Evolutionary conservation across 2,888 invertebrate species (phyloP), one percentile per base, ranked within the genome.

Genomic region (Lasius fuliginosus): DNA sequence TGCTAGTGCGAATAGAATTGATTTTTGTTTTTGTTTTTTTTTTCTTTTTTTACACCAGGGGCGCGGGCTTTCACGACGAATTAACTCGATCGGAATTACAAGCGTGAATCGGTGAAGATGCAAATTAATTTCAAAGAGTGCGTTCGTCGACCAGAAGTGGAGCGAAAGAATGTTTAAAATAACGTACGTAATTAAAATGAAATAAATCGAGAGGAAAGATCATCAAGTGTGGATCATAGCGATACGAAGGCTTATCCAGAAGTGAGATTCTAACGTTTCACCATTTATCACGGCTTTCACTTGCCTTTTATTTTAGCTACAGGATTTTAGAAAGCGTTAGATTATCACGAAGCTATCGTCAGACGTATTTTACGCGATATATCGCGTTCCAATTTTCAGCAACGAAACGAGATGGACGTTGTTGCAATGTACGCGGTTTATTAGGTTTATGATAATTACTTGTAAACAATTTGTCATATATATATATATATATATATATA

Each of bases 1-100:
- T 93, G 91, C 93, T 93, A 89, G 77, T 89, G 83, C 83, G 83
- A 90, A 90, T 88, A 90, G 85, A 90, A 90, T 77, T 73, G 69
- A 81, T 83, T 81, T 83, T 84, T 86, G 69, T 90, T 83, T 87
- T 77, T 73, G 68, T 23, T 23, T 64, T 71, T 27, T 18, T 49
- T 40, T 23, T 30, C 4, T 46, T 30, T 58, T 56, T 42, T 15
- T 36, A 36, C 23, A 12, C 36, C 56, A 77, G 15, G 23, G 49
- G 18, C 67, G 53, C 67, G 53, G 40, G 18, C 27, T 56, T 30
- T 8, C 36, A 68, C 42, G 42, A 23, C 49, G 11, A 64, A 15
- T 18, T 27, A 40, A 65, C 30, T 18, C 27, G 56, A 56, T 67
- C 27, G 67, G 8, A 40, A 40, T 56, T 40, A 23, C 36, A n/a